A percentile compares a stretch with the other conserved stretches of the same genome.
phyloP scores from a whole-genome alignment of 2,888 invertebrate genomes.

The Furcula furcula region DNA sequence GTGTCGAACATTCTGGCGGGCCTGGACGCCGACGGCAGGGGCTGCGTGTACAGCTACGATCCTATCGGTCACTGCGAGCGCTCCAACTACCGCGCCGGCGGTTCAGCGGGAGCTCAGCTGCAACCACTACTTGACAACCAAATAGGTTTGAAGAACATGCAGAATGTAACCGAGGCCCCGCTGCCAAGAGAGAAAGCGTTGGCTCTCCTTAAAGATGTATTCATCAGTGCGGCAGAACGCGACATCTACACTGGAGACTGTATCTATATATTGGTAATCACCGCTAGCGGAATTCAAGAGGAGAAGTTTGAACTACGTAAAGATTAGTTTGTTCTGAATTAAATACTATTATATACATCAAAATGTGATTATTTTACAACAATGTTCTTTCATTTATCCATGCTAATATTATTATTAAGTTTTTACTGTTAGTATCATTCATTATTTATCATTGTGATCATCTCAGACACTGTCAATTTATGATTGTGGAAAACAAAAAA shows the following conservation, averaged over 20 bases:
- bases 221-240: conserved; percentile 98
- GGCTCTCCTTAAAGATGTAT: conserved; percentile 95
- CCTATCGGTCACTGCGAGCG: conserved; percentile 97
- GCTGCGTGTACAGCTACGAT: conserved; percentile 97
- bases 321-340: conserved; percentile 84
- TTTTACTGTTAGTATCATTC: too few species aligned
- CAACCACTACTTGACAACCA: conserved; percentile 98
- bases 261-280: conserved; percentile 92
- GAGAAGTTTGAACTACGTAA: conserved; percentile 90
- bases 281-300: conserved; percentile 90
- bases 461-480: too few species aligned
- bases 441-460: too few species aligned
- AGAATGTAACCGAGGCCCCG: conserved; percentile 83
- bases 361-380: too few species aligned
- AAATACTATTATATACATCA: conserved; percentile 32
- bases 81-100: conserved; percentile 92
- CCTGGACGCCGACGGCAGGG: conserved; percentile 95
- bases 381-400: too few species aligned
- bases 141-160: conserved; percentile 94
- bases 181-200: conserved; percentile 91
- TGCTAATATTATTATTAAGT: too few species aligned
- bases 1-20: conserved; percentile 97
- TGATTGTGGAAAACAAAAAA: too few species aligned
- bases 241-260: conserved; percentile 99
- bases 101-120: conserved; percentile 93